Percentiles rank a stretch among this genome's conserved stretches.
Evolutionary conservation across 2,113 vertebrate genomes (phyloP).

Genomic region (Tiliqua scincoides): DNA sequence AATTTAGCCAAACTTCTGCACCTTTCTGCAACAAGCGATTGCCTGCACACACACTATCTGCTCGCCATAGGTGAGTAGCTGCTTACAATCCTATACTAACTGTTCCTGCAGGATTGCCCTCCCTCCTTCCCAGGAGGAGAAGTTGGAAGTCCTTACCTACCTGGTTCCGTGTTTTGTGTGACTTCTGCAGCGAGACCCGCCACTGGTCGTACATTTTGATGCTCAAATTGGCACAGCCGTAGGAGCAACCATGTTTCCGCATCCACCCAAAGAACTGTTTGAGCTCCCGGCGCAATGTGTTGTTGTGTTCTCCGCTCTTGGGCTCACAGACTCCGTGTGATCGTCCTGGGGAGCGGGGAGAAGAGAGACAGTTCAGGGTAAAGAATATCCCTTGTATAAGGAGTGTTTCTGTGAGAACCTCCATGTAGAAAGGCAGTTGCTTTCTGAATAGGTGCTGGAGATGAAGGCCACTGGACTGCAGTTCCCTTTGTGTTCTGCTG

Average conservation of each 20-base stretch:
- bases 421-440: background rate
- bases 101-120: background rate
- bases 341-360: conserved; percentile 71
- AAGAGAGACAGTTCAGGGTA: background rate
- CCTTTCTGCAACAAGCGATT: background rate
- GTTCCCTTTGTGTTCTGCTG: background rate
- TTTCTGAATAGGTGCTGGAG: background rate
- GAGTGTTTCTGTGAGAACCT: background rate
- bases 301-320: conserved; percentile 92
- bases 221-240: conserved; percentile 94
- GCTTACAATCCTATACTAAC: background rate
- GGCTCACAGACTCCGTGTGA: conserved; percentile 88
- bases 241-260: conserved; percentile 86
- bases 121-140: conserved; percentile 7
- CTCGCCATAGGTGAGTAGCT: background rate
- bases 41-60: background rate
- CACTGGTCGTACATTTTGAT: conserved; percentile 99
- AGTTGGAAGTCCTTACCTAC: conserved; percentile 85
- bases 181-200: conserved; percentile 98
- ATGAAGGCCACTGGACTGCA: background rate
- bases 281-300: conserved; percentile 91
- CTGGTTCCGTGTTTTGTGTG: conserved; percentile 98
- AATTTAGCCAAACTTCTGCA: no score
- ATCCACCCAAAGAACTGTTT: conserved; percentile 99
- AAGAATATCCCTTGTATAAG: background rate